A percentile compares a stretch with the other conserved stretches of the same genome.
phyloP scores from a whole-genome alignment of 2,797 vertebrate genomes.

The Galaxias olidus region DNA sequence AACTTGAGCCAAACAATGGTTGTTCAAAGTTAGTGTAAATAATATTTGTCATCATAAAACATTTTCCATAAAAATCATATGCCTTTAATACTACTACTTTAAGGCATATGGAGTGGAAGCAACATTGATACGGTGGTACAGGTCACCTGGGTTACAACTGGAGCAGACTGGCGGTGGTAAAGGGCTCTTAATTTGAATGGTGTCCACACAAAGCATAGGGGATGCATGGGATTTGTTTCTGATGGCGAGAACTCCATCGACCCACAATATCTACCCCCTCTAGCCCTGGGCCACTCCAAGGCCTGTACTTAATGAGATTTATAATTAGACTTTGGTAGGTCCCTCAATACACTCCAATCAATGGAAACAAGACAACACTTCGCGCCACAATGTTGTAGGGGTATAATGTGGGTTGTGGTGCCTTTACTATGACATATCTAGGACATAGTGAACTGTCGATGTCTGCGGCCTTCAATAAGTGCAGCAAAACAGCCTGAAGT shows the following conservation, averaged over 20 bases:
- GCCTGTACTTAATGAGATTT: constrained; percentile 73
- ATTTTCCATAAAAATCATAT: no score
- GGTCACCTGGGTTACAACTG: constrained; percentile 39
- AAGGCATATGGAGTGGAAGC: no score
- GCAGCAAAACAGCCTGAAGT: constrained; percentile 1
- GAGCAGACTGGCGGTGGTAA: constrained; percentile 46
- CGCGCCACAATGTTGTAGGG: constrained; percentile 48
- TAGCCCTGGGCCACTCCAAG: constrained; percentile 60
- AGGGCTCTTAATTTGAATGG: constrained; percentile 53
- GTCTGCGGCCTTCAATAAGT: constrained; percentile 29
- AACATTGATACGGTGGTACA: not conserved
- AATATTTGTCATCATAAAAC: no score
- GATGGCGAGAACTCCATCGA: constrained; percentile 74
- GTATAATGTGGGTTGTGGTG: constrained; percentile 50
- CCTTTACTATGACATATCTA: constrained; percentile 48
- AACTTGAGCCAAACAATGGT: constrained; percentile 32
- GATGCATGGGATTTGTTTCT: constrained; percentile 65
- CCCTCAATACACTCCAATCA: constrained; percentile 71
- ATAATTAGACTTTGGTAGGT: constrained; percentile 77
- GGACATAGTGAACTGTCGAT: constrained; percentile 33
- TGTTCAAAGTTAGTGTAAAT: not conserved
- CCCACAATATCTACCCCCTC: constrained; percentile 71
- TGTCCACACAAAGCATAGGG: constrained; percentile 62
- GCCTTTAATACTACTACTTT: no score
- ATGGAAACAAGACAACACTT: constrained; percentile 69